Evolutionary conservation across 2,113 vertebrate genomes (phyloP), one percentile per base, ranked within the genome.

Genomic region (Nesogale talazaci): DNA sequence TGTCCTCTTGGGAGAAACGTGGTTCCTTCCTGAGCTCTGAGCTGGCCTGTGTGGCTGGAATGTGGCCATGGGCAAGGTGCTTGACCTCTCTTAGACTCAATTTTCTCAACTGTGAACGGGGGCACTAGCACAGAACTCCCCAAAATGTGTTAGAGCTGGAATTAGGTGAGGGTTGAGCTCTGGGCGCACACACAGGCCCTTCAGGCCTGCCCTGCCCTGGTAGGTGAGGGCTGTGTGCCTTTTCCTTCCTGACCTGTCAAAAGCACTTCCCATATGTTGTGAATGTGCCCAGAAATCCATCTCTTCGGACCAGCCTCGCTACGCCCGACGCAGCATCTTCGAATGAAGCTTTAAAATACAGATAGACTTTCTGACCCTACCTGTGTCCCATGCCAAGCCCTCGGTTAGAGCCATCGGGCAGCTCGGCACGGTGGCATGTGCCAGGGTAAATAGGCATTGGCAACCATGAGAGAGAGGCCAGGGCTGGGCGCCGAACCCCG

Each of bases 371-470:
- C 84, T 93, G 82, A 70, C 42, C 82, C 56, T 46, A 63, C 42
- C 86, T 75, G 52, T 46, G 75, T n/a, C 57, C 36, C 25, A 4
- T 38, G 89, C 85, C 88, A 90, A 76, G 40, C 85, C 69, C 14
- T 88, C 90, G 2, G 25, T 57, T 38, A 46, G 69, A 76, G 34
- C 70, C 76, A n/a, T 0, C 0, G 74, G 67, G 12, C 34, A 4
- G 36, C 67, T 46, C 59, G 17, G 8, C n/a, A 29, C 46, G 88
- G 59, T 74, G 70, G 34, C 72, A 25, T 23, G 36, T 69, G 92
- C 86, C 94, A 96, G 94, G 80, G 74, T 75, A 93, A 92, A 95
- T 9, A 83, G 86, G 23, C 85, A 52, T 8, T 23, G 25, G 67
- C 79, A 19, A 70, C 70, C 81, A 25, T 20, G 25, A 90, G 78